phyloP scores from a whole-genome alignment of 2,797 vertebrate genomes.

The Crocodylus rhombifer region DNA sequence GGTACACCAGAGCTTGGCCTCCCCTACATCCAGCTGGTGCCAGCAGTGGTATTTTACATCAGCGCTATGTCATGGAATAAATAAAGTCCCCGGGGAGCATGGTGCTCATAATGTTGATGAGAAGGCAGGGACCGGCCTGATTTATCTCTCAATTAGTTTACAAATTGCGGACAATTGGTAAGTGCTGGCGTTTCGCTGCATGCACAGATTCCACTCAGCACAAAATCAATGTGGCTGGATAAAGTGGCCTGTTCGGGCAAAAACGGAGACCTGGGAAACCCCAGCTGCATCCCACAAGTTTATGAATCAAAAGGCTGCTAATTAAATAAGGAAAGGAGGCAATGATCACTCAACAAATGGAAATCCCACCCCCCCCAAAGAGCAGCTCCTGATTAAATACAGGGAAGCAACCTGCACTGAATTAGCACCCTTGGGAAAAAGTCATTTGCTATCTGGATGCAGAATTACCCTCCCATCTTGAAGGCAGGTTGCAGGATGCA shows the following conservation, averaged over 20 bases:
- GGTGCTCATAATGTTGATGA: background rate
- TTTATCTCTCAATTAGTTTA: conserved; percentile 75
- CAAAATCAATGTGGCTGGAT: conserved; percentile 70
- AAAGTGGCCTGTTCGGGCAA: conserved; percentile 45
- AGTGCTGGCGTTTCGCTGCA: conserved; percentile 53
- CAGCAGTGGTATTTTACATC: background rate
- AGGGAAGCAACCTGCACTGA: background rate
- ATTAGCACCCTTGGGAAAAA: background rate
- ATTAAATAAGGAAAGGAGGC: conserved; percentile 17
- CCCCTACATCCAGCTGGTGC: background rate
- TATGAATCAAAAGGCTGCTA: conserved; percentile 31
- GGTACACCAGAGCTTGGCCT: background rate
- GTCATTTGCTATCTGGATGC: background rate
- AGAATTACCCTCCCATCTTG: background rate
- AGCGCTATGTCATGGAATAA: background rate
- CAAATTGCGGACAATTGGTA: conserved; percentile 65
- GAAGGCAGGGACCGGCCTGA: conserved; percentile 49
- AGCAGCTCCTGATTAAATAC: background rate
- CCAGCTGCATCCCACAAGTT: background rate
- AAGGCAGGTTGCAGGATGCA: background rate
- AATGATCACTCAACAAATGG: background rate
- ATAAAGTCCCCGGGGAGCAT: conserved; percentile 22
- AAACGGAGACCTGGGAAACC: background rate
- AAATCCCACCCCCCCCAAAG: background rate
- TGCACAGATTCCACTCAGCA: conserved; percentile 58